Evolutionary conservation across 2,888 invertebrate genomes (phyloP).

Genomic region (Platycheirus albimanus): DNA sequence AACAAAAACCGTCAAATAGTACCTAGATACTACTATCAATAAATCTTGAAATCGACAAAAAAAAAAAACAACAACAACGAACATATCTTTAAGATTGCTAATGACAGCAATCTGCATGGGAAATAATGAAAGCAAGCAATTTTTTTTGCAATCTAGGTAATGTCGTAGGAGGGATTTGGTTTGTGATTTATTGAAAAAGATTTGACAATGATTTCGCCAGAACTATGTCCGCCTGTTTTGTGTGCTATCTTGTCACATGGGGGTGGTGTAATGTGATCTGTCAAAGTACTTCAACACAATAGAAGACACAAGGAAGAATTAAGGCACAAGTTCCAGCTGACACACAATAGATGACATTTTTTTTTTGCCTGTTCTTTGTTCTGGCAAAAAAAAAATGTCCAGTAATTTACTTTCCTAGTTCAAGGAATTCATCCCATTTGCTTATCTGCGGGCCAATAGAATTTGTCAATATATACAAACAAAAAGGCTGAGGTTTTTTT

Average conservation of each 20-base stretch:
- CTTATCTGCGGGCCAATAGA: conserved; percentile 9
- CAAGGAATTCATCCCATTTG: neutral
- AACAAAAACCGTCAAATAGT: too few species aligned
- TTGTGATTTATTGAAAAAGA: conserved; percentile 32
- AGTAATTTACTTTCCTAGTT: neutral
- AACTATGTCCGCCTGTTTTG: neutral
- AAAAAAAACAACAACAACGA: too few species aligned
- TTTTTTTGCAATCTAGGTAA: too few species aligned
- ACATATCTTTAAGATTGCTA: neutral
- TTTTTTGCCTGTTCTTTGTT: neutral
- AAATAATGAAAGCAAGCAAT: too few species aligned
- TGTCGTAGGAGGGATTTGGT: conserved; percentile 5
- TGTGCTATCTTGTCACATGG: neutral
- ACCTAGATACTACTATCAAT: too few species aligned
- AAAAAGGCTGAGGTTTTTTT: neutral
- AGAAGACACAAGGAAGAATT: neutral
- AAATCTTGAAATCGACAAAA: too few species aligned
- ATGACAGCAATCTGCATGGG: neutral
- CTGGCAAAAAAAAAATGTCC: conserved; percentile 2
- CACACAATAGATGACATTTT: conserved; percentile 5
- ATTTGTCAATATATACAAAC: neutral
- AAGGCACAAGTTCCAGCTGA: neutral
- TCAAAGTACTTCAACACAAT: conserved; percentile 1
- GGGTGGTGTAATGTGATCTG: conserved; percentile 12
- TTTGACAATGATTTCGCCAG: conserved; percentile 27